phyloP scores from a whole-genome alignment of 2,888 invertebrate species.

The Noctua janthina region DNA sequence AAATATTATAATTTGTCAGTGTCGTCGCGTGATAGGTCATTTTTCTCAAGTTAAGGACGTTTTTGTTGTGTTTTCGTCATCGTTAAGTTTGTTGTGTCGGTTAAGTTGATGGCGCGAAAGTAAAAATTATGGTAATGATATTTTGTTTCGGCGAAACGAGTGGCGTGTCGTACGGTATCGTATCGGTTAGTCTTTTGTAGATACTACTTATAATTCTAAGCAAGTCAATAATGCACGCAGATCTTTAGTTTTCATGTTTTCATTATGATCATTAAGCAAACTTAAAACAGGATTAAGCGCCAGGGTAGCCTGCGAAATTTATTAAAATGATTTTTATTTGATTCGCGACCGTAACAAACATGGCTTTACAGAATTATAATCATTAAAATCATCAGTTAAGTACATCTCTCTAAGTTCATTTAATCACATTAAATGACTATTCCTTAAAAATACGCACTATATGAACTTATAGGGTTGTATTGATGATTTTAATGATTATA shows the following conservation, averaged over 20 bases:
- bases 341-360: neutral
- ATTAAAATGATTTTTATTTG: no score
- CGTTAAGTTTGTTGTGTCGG: constrained; percentile 45
- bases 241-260: neutral
- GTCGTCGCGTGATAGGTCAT: constrained; percentile 79
- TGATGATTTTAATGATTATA: neutral
- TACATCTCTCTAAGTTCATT: neutral
- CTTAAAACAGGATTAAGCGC: neutral
- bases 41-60: constrained; percentile 72
- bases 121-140: constrained; percentile 12
- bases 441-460: no score
- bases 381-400: neutral
- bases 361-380: neutral
- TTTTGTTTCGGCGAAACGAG: neutral
- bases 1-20: constrained; percentile 85
- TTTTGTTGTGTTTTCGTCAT: constrained; percentile 63
- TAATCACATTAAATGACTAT: no score
- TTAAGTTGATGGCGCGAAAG: constrained; percentile 45
- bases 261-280: neutral
- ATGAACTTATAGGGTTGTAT: no score
- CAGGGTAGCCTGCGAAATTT: no score
- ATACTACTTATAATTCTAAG: neutral
- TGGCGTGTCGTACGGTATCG: neutral
- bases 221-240: neutral
- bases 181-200: neutral